Percentiles rank a stretch among this genome's conserved stretches.
phyloP scores from a whole-genome alignment of 2,797 vertebrate genomes.

The Characodon lateralis region DNA sequence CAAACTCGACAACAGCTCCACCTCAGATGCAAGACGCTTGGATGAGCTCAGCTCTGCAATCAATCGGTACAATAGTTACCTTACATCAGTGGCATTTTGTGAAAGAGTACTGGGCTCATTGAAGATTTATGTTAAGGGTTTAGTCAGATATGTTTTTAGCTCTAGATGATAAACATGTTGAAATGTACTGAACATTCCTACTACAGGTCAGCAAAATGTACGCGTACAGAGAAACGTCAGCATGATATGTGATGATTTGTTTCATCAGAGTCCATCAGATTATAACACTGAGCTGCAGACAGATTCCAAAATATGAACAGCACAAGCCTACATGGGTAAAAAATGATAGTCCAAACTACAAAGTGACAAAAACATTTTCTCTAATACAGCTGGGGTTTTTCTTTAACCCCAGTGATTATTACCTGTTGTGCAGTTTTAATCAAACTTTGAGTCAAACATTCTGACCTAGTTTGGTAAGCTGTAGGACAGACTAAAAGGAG shows the following conservation, averaged over 20 bases:
- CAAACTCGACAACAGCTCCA: conserved; percentile 87
- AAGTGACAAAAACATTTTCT: not conserved
- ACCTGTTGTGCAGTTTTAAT: not conserved
- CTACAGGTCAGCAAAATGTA: not conserved
- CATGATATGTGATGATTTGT: not conserved
- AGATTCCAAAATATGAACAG: not conserved
- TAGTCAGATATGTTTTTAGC: not conserved
- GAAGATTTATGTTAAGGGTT: not conserved
- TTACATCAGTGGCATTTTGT: not conserved
- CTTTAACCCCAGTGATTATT: not conserved
- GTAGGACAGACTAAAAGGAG: not conserved
- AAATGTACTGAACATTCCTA: no score
- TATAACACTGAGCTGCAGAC: not conserved
- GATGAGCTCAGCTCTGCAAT: conserved; percentile 81
- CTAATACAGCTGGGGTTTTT: not conserved
- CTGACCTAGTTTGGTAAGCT: no score
- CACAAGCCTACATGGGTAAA: not conserved
- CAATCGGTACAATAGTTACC: conserved; percentile 80
- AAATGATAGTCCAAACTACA: not conserved
- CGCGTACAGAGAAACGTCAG: not conserved
- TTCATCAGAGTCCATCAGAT: not conserved
- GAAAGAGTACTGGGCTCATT: not conserved
- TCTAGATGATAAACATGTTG: not conserved
- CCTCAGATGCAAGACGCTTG: conserved; percentile 82
- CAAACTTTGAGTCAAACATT: not conserved